Conservation (phyloP, 1,140 invertebrate species). For the Neocloeon triangulifer region DNA sequence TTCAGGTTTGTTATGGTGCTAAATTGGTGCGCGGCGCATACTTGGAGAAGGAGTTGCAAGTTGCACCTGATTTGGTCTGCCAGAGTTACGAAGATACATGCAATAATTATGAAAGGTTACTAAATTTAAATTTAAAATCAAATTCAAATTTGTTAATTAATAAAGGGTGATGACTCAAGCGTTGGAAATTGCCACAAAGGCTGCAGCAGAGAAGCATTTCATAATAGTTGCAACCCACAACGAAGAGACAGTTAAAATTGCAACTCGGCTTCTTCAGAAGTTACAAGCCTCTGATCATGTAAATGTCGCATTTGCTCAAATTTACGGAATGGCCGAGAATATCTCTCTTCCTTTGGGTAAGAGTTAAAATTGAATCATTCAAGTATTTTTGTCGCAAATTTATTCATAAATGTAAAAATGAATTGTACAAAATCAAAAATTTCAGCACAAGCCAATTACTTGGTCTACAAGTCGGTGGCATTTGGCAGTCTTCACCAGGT, state of each 20-base stretch:
- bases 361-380: too few species aligned
- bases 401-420: not conserved
- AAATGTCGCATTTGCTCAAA: slow-evolving; percentile 25
- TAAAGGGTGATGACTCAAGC: slow-evolving; percentile 1
- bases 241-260: slow-evolving; percentile 14
- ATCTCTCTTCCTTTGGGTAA: slow-evolving; percentile 25
- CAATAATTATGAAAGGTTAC: slow-evolving; percentile 7
- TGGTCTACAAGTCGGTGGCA: slow-evolving; percentile 32
- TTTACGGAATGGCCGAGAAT: slow-evolving; percentile 31
- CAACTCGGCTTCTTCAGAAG: slow-evolving; percentile 10
- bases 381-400: too few species aligned
- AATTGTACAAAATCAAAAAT: slow-evolving; percentile 3
- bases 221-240: slow-evolving; percentile 19
- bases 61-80: not conserved
- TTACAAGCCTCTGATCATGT: slow-evolving; percentile 8
- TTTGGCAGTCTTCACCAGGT: slow-evolving; percentile 26
- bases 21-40: slow-evolving; percentile 21
- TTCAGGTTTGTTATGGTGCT: slow-evolving; percentile 15
- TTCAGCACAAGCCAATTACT: slow-evolving; percentile 22
- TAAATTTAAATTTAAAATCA: not conserved
- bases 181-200: not conserved
- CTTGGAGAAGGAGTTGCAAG: slow-evolving; percentile 16
- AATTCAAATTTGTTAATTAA: not conserved
- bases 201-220: not conserved
- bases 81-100: slow-evolving; percentile 2